Conservation (phyloP, 2,797 vertebrate species). For the Heteromormyrus szaboi region DNA sequence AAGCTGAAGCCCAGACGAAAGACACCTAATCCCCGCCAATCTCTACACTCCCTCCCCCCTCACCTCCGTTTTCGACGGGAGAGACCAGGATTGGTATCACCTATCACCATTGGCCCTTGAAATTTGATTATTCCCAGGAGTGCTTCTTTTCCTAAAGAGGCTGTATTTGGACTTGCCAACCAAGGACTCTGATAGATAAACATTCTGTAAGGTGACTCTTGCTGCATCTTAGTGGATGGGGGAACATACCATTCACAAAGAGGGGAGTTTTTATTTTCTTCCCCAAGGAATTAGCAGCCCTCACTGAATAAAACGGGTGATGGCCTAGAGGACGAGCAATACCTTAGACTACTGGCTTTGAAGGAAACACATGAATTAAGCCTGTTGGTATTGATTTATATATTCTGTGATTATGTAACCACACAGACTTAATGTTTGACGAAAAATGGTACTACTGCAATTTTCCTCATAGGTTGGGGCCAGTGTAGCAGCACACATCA, state of each 20-base stretch:
- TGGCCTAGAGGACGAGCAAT: constrained; percentile 18
- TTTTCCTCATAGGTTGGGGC: background rate
- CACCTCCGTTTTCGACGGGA: background rate
- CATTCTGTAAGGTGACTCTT: constrained; percentile 19
- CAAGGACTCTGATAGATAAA: constrained; percentile 15
- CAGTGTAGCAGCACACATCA: background rate
- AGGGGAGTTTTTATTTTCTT: constrained; percentile 12
- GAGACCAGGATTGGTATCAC: background rate
- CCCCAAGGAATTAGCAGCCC: constrained; percentile 19
- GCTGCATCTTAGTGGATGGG: background rate
- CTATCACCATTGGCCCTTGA: constrained; percentile 5
- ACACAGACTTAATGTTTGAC: background rate
- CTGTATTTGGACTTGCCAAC: background rate
- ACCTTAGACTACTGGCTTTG: constrained; percentile 15
- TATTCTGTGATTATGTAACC: constrained; percentile 16
- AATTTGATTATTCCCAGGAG: constrained; percentile 14
- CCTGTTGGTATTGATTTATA: constrained; percentile 12
- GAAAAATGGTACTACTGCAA: constrained; percentile 3
- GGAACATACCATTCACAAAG: background rate
- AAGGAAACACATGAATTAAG: constrained; percentile 22
- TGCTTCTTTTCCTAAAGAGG: background rate
- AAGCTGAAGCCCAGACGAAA: background rate
- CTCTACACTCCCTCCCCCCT: background rate
- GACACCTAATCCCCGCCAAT: background rate
- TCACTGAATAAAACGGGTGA: constrained; percentile 10